A percentile compares a stretch with the other conserved stretches of the same genome.
These are phyloP conservation scores for Gadopsis bispinosus DNA, from an alignment of 2,797 vertebrate species.

Conservation along the genomic window DNA sequence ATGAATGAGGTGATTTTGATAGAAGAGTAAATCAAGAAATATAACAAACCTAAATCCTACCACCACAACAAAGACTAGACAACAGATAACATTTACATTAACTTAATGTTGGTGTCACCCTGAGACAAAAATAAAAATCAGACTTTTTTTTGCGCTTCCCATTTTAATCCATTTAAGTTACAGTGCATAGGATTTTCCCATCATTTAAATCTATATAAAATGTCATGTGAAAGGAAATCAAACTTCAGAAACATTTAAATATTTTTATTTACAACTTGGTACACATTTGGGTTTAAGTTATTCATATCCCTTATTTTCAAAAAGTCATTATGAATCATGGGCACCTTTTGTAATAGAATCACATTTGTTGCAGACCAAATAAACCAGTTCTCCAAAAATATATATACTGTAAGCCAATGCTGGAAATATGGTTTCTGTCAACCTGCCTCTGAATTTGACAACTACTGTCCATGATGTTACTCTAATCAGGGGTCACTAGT, in stretches of 20 bases:
- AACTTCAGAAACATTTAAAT: conserved; percentile 52
- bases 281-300: conserved; percentile 28
- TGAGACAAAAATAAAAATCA: not conserved
- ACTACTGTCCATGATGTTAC: not conserved
- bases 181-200: not conserved
- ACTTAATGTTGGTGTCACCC: not conserved
- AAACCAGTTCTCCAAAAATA: conserved; percentile 40
- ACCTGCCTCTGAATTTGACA: conserved; percentile 15
- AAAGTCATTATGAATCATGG: conserved; percentile 9
- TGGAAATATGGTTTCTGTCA: conserved; percentile 20
- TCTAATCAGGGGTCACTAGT: conserved; percentile 57
- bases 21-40: not conserved
- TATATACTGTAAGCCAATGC: conserved; percentile 13
- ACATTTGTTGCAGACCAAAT: conserved; percentile 30
- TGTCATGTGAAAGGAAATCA: not conserved
- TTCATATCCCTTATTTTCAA: conserved; percentile 36
- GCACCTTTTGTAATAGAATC: conserved; percentile 30
- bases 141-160: not conserved
- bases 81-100: too few species aligned
- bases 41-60: not conserved
- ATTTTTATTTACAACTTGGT: conserved; percentile 80
- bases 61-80: not conserved
- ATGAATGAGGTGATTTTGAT: conserved; percentile 11
- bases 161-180: not conserved
- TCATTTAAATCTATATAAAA: not conserved